Percentiles rank a stretch among this genome's conserved stretches.
Conservation (phyloP, 2,113 vertebrate genomes). For the Phyllopteryx taeniolatus region DNA sequence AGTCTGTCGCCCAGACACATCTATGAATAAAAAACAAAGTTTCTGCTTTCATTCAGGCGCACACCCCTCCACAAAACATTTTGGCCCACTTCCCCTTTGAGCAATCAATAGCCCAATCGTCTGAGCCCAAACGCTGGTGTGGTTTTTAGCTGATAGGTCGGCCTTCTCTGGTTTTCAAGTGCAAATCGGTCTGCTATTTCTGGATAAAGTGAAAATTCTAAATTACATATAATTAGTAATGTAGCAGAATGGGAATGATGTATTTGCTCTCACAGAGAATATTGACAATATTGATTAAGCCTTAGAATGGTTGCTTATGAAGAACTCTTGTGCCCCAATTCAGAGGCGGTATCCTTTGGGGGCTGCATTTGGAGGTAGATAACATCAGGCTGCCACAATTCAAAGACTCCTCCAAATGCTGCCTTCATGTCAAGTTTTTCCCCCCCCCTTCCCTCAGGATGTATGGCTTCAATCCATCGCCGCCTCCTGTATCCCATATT, state of each 20-base stretch:
- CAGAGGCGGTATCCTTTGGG: no score
- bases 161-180: neutral
- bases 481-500: neutral
- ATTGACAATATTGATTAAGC: no score
- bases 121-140: neutral
- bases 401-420: neutral
- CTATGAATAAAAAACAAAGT: conserved; percentile 7
- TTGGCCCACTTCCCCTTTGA: neutral
- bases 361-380: no score
- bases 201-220: neutral
- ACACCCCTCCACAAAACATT: neutral
- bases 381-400: neutral
- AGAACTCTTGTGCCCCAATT: no score
- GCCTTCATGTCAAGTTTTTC: neutral
- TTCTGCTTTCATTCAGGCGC: neutral
- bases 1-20: neutral
- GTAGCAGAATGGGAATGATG: neutral
- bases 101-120: neutral
- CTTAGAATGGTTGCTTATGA: no score
- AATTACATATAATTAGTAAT: neutral
- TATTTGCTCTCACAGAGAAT: no score
- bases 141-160: neutral
- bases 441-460: neutral
- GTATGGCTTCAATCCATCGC: neutral
- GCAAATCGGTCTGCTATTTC: neutral